phyloP scores from a whole-genome alignment of 1,140 invertebrate genomes.

The Proales similis region DNA sequence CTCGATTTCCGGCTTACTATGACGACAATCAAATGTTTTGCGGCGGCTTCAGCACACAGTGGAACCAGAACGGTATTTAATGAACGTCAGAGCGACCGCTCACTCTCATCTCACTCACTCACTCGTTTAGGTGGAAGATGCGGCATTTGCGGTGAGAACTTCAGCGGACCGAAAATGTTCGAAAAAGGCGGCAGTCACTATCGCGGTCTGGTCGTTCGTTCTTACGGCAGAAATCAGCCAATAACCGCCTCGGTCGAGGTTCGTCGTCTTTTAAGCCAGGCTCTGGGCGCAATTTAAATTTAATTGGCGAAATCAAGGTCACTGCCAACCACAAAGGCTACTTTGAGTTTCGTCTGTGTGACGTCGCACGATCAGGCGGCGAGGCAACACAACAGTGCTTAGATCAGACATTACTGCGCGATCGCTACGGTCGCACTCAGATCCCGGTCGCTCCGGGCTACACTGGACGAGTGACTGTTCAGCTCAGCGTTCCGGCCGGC shows the following conservation, averaged over 20 bases:
- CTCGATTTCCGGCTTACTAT: conserved; percentile 62
- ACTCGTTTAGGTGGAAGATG: conserved; percentile 22
- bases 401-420: conserved; percentile 9
- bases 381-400: conserved; percentile 34
- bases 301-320: conserved; percentile 58
- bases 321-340: conserved; percentile 45
- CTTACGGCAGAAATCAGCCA: conserved; percentile 7
- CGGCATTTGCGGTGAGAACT: conserved; percentile 36
- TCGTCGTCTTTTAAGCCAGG: not conserved
- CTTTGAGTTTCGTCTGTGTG: conserved; percentile 43
- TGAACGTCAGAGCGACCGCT: no score
- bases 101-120: not conserved
- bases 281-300: not conserved
- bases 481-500: conserved; percentile 42
- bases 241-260: conserved; percentile 13
- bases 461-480: not conserved
- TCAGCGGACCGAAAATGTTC: not conserved
- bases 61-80: conserved; percentile 19
- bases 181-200: conserved; percentile 31
- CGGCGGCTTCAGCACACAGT: conserved; percentile 64
- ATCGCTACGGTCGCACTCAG: not conserved
- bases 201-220: not conserved
- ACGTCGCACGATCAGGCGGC: not conserved
- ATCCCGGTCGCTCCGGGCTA: not conserved
- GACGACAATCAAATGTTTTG: conserved; percentile 83